Base-by-base conservation (phyloP, 2,888 invertebrate genomes). In the Drosophila testacea region DNA sequence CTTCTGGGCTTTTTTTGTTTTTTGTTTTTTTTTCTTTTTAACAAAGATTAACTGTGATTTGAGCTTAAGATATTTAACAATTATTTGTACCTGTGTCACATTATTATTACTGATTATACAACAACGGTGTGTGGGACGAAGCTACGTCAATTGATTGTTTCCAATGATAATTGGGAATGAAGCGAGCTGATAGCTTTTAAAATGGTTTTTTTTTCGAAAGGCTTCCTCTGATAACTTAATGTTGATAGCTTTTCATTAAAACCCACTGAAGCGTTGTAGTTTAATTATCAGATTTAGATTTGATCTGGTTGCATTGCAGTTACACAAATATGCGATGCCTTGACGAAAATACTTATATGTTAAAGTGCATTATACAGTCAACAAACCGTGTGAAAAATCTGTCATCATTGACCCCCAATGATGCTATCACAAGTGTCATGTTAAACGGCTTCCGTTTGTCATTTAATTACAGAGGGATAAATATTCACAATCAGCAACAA, bases 41-140 rank as follows among this genome's bases (percentile, higher is more conserved):
- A 34, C 30, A 50, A 42, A 77, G 77, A 79, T 77, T 77, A 76
- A 50, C 77, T 6, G 44, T 48, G 77, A 79, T 77, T 77, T 79
- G 27, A 28, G 27, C 36, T 13, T 41, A 61, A 71, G 64, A 79
- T 77, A 70, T 64, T 50, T 34, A 28, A 11, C 66, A 65, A 71
- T 70, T 71, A 60, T 56, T 44, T 50, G 16, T 48, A 75, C 55
- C 44, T 56, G 55, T 60, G 54, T 56, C 42, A 42, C 6, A 48
- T 56, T 50, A 41, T 28, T 41, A 41, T 51, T 30, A 42, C 59
- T 70, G 71, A 77, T 64, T 73, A 63, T 61, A 68, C 41, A 56
- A 59, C 16, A 13, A 6, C 4, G n/a, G 16, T 30, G 22, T 42
- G 27, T 27, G 46, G 27, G 36, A 28, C 11, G 34, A 34, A 56